Base-by-base conservation (phyloP, 2,113 vertebrate species). In the Caretta caretta region DNA sequence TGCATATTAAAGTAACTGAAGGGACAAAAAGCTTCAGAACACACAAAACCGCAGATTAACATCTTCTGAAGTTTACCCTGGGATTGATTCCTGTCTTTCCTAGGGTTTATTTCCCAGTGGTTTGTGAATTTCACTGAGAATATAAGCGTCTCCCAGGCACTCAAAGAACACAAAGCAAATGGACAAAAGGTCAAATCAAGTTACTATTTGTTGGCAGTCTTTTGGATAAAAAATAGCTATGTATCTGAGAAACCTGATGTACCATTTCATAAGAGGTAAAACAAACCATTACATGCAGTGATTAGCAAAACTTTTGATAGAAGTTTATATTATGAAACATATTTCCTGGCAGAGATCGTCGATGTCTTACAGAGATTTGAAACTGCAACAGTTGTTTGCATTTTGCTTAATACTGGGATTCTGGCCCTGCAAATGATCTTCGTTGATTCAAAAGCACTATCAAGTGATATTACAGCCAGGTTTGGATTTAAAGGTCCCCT, bases 1-100 rank as follows among this genome's bases (percentile, higher is more conserved):
- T 24, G 27, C 86, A 90, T 94, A 94, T 92, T 89, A 57, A 94
- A 69, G 72, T 8, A 96, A 96, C 17, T 57, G 2, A 86, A 75
- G 53, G 13, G 75, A 10, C 22, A 75, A 84, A 57, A 50, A 86
- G 82, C 24, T 90, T 31, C 50, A 2, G 53, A 84, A 54, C 29
- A 51, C 2, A 54, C 3, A 76, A 78, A 78, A 78, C 12, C 10
- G 48, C 22, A 46, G 12, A 24, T 46, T 42, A 25, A 46, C 22
- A 76, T 48, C 24, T 78, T 78, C 3, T 85, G 87, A 10, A 92
- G 5, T 85, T 91, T 29, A 42, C 57, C 83, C 6, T 84, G 38
- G 86, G n/a, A 57, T 72, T 69, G 1, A 0, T 16, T 88, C 12
- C 7, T 53, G 5, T 0, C 14, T 62, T 86, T 88, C 65, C 35